These are phyloP conservation scores for Alectoris magna DNA, from an alignment of 2,797 vertebrate genomes.

Conservation along the genomic window DNA sequence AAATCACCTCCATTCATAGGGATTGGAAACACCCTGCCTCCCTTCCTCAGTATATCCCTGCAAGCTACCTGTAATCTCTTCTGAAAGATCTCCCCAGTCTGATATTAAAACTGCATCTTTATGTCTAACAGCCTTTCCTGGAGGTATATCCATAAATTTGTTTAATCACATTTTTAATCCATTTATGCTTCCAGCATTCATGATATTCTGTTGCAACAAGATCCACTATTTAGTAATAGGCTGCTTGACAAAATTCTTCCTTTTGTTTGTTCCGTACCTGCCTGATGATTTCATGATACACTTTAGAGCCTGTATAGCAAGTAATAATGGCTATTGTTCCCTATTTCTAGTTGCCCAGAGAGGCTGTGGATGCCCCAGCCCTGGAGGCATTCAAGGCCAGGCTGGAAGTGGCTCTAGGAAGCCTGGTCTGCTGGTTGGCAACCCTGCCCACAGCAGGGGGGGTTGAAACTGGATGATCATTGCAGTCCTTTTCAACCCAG, in stretches of 20 bases:
- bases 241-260: neutral
- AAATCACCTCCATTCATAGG: neutral
- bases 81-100: neutral
- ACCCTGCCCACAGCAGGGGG: too few relatives aligned
- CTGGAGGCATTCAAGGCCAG: too few relatives aligned
- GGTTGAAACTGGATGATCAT: too few relatives aligned
- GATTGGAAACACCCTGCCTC: neutral
- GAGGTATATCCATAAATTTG: slow-evolving; percentile 21
- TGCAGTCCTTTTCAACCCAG: too few relatives aligned
- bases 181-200: slow-evolving; percentile 30
- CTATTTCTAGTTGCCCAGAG: neutral
- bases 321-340: neutral
- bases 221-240: slow-evolving; percentile 7
- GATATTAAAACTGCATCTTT: neutral
- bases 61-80: neutral
- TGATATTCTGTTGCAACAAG: neutral
- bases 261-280: slow-evolving; percentile 4
- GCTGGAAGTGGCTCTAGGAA: too few relatives aligned
- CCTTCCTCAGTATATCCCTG: neutral
- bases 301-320: neutral
- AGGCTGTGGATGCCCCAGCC: too few relatives aligned
- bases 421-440: too few relatives aligned
- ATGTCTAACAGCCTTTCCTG: neutral
- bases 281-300: neutral
- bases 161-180: slow-evolving; percentile 28